Base-by-base conservation (phyloP, 1,140 invertebrate genomes). In the Dendroctonus valens region DNA sequence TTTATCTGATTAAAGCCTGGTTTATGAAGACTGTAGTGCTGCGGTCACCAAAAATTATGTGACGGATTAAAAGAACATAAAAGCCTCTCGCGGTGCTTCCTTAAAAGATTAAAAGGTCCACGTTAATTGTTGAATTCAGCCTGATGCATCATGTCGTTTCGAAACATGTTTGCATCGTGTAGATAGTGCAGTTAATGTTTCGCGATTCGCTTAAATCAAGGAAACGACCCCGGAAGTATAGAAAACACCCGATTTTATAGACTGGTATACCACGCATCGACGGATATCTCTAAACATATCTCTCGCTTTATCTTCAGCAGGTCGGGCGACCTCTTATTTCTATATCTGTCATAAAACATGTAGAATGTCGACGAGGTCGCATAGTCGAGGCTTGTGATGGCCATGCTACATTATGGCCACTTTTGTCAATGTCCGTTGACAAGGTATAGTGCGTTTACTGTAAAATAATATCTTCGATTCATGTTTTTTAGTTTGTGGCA, bases 271-370 rank as follows among this genome's bases (percentile, higher is more conserved):
- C 55, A 59, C 55, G 55, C 55, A 59, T 26, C 41, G 42, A 40
- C 41, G 41, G 41, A 15, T 59, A 59, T 59, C 55, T 59, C 41
- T 44, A 42, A 59, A 59, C 42, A 46, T 59, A 59, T 59, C 55
- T 59, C 41, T 46, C 55, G 55, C 42, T 59, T 59, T 59, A 59
- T 59, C 41, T 59, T 26, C 11, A 12, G 39, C 41, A 55, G 53
- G 53, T 55, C 53, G 53, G 38, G 11, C 55, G 55, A 59, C 55
- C 55, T 46, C 55, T 59, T 59, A 39, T 46, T 59, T 46, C 55
- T 59, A 59, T 59, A 59, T 59, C 55, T 59, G 41, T 46, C 55
- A 59, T 59, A 59, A 59, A 59, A 46, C 41, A 59, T 59, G 55
- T 59, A 42, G 38, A 42, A 59, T 46, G 55, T 59, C 55, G 8